Evolutionary conservation across 2,888 invertebrate species (phyloP), one percentile per base, ranked within the genome.

Genomic region (Eupeodes latifasciatus): DNA sequence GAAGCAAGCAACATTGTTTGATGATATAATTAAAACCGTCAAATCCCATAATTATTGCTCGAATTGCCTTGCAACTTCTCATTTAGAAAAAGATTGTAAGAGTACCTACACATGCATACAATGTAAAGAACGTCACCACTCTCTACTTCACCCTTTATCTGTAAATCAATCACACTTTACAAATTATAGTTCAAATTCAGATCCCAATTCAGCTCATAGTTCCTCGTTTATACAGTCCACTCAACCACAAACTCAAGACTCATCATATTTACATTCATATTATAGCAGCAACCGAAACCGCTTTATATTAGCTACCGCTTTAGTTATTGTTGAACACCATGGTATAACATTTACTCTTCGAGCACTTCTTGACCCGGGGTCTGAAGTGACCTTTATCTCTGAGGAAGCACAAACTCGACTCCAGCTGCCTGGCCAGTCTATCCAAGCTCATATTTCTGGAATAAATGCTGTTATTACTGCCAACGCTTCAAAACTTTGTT

Each of bases 121-220:
- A 7, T 75, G 81, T 57, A 81, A 51, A 44, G 34, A 47, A 66
- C 64, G 67, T 7, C 80, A 44, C 27, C 69, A 76, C 44, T 64
- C 57, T n/a, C 76, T 75, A 11, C 74, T 84, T 34, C 69, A 79
- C 53, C 14, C n/a, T 76, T 47, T 19, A 5, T 5, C 40, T 47
- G 5, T 64, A 47, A 47, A 2, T 12, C 44, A 64, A 44, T 6
- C 64, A 16, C 64, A 64, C 47, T 64, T 47, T 59, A 5, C 64
- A 10, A 64, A 62, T 14, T 40, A 40, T 16, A 16, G 14, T 44
- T 14, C 9, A 16, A 57, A 4, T 5, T 44, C 16, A 40, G n/a
- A 61, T 14, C 40, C 61, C 36, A 66, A 57, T 19, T 55, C 71
- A 69, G 47, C 59, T 36, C 51, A 7, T 34, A 11, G 11, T 19